Percentiles rank a stretch among this genome's conserved stretches.
phyloP scores from a whole-genome alignment of 2,113 vertebrate species.

The Shinisaurus crocodilurus region DNA sequence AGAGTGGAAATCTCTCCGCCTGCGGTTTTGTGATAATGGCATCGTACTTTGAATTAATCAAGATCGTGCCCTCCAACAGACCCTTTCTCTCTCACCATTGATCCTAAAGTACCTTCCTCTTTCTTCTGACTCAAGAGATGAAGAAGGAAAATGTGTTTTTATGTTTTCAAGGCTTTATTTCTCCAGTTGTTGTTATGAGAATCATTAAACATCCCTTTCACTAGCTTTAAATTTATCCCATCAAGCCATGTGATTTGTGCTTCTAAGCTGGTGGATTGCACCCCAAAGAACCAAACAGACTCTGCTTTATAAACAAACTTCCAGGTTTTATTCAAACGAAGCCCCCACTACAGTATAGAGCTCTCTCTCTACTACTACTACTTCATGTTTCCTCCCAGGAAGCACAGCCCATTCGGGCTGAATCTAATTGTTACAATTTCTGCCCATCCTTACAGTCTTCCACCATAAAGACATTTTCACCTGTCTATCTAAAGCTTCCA shows the following conservation, averaged over 20 bases:
- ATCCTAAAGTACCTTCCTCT: neutral
- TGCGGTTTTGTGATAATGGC: neutral
- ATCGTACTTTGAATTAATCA: neutral
- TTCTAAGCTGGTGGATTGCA: too few species aligned
- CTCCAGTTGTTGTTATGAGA: neutral
- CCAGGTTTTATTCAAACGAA: too few species aligned
- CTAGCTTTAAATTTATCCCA: neutral
- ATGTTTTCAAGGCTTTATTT: neutral
- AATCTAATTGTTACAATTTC: neutral
- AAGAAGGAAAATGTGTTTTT: neutral
- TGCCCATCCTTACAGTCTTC: too few species aligned
- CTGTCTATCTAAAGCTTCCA: neutral
- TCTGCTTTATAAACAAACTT: too few species aligned
- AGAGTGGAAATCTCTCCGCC: neutral
- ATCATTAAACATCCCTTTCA: neutral
- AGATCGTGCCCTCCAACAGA: neutral
- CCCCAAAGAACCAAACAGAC: too few species aligned
- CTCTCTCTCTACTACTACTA: too few species aligned
- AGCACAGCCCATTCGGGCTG: too few species aligned
- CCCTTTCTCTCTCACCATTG: neutral
- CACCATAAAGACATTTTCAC: neutral
- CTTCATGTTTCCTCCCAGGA: too few species aligned
- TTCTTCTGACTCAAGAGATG: neutral
- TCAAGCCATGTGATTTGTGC: neutral
- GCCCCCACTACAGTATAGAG: too few species aligned